phyloP scores from a whole-genome alignment of 2,797 vertebrate genomes.

The Cyprinodon diabolis region DNA sequence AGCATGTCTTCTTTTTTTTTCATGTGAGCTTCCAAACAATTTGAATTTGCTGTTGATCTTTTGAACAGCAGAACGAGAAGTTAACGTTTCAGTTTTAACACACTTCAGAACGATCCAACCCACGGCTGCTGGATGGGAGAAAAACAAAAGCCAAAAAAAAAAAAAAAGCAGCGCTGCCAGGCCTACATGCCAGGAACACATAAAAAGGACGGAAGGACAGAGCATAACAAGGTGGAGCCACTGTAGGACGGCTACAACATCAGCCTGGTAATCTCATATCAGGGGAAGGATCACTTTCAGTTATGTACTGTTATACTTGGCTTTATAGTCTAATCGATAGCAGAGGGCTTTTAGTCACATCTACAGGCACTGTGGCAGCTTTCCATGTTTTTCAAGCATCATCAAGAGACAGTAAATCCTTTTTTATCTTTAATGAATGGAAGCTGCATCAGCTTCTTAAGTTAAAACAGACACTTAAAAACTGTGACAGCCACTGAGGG shows the following conservation, averaged over 20 bases:
- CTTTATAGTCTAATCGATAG: conserved; percentile 57
- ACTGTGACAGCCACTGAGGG: conserved; percentile 12
- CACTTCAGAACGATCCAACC: too few relatives aligned
- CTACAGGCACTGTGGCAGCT: conserved; percentile 11
- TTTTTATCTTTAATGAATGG: conserved; percentile 10
- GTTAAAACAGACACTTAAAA: conserved; percentile 7
- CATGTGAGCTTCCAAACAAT: too few relatives aligned
- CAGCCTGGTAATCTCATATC: conserved; percentile 37
- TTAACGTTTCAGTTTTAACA: too few relatives aligned
- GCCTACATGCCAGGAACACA: too few relatives aligned
- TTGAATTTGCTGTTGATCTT: too few relatives aligned
- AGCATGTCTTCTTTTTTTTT: too few relatives aligned
- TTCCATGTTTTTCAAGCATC: conserved; percentile 4
- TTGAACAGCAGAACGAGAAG: too few relatives aligned
- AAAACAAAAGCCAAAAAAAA: too few relatives aligned
- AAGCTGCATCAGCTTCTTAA: conserved; percentile 12
- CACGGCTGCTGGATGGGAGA: too few relatives aligned
- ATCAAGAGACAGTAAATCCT: conserved; percentile 25
- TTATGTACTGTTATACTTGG: conserved; percentile 25
- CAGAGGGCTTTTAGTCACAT: conserved; percentile 41
- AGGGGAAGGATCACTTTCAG: conserved; percentile 36
- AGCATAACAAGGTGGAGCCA: conserved; percentile 34
- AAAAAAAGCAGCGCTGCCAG: too few relatives aligned
- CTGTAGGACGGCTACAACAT: conserved; percentile 30
- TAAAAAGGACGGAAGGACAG: neutral